Conservation (phyloP, 2,113 vertebrate species). For the Cololabis saira region DNA sequence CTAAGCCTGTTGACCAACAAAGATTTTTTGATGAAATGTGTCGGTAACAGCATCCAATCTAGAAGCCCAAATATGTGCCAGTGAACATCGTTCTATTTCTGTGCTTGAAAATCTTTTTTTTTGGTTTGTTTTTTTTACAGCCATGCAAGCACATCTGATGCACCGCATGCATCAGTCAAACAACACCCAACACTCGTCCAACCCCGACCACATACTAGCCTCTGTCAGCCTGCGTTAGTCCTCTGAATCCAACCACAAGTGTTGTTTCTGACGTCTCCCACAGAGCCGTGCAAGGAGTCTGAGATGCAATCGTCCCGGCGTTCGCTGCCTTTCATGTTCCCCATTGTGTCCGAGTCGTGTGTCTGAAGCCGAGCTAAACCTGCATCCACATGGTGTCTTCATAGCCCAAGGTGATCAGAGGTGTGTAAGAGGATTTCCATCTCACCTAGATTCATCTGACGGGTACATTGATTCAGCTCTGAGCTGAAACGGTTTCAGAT, state of each 20-base stretch:
- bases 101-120: constrained; percentile 4
- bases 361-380: constrained; percentile 61
- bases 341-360: constrained; percentile 51
- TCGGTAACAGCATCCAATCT: constrained; percentile 6
- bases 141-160: constrained; percentile 4
- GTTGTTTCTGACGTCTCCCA: constrained; percentile 49
- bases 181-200: constrained; percentile 21
- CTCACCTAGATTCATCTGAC: constrained; percentile 72
- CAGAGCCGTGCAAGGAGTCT: constrained; percentile 37
- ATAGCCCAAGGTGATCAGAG: constrained; percentile 67
- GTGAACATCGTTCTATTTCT: background rate
- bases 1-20: background rate
- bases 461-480: constrained; percentile 68
- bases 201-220: constrained; percentile 38
- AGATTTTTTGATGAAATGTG: background rate
- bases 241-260: constrained; percentile 41
- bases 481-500: constrained; percentile 31
- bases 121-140: background rate
- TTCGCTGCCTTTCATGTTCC: constrained; percentile 44
- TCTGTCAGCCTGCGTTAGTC: constrained; percentile 53
- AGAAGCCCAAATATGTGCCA: background rate
- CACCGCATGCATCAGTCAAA: constrained; percentile 6
- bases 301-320: constrained; percentile 71
- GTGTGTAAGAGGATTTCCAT: constrained; percentile 69
- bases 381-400: constrained; percentile 44